Base-by-base conservation (phyloP, 2,888 invertebrate genomes). In the Thumatha senex region DNA sequence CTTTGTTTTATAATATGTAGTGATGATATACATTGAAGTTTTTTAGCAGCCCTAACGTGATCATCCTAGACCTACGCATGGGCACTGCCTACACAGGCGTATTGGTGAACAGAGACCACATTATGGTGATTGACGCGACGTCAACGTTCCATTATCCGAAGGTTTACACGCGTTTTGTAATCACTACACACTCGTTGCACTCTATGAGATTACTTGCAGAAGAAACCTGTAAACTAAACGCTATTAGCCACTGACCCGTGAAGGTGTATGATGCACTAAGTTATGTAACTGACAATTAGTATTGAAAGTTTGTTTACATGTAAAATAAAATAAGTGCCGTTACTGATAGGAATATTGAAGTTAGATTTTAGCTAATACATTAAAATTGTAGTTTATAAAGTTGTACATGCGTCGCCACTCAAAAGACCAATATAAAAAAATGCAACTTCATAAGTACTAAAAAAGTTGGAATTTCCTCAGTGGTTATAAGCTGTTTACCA, bases 21-120 rank as follows among this genome's bases (percentile, higher is more conserved):
- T n/a, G n/a, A n/a, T n/a, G n/a, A n/a, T n/a, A n/a, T n/a, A n/a
- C n/a, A n/a, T n/a, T n/a, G n/a, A n/a, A n/a, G n/a, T n/a, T n/a
- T n/a, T n/a, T 10, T 15, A 13, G 14, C 51, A 53, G 54, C 66
- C 63, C 66, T 63, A 46, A 30, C 8, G 18, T 7, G 14, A 31
- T 18, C 36, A 31, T 55, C 29, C 51, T 56, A 54, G 48, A 24
- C 14, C 40, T 39, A 35, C 50, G 65, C 64, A 64, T 61, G 61
- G 61, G 61, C 53, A 53, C 43, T 48, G 29, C 40, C 44, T 11
- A 54, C 61, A 11, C 38, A 18, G 13, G 3, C 35, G n/a, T 35
- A n/a, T 8, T 5, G 36, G 18, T 58, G 49, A 57, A 51, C 30
- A 42, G 33, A 51, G 40, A 46, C 43, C 50, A 53, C 48, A 24